These are phyloP conservation scores for Macropis europaea DNA, from an alignment of 2,888 invertebrate genomes.

Conservation along the genomic window DNA sequence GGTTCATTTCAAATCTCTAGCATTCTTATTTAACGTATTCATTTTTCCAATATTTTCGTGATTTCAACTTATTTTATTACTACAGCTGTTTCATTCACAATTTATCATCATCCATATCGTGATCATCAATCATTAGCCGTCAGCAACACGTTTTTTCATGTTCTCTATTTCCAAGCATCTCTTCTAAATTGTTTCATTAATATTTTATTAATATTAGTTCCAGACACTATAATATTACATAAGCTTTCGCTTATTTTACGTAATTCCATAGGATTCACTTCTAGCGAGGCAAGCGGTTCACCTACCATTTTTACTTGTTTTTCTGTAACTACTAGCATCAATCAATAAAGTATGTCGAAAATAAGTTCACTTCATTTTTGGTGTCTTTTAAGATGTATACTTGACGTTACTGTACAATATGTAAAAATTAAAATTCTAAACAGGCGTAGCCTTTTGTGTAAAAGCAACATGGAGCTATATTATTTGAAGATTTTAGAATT, in stretches of 20 bases:
- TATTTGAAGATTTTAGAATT: too few relatives aligned
- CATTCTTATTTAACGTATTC: constrained; percentile 47
- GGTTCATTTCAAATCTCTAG: not conserved
- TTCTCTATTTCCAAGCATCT: constrained; percentile 73
- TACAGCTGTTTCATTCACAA: constrained; percentile 67
- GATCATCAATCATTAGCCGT: constrained; percentile 48
- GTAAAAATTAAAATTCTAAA: too few relatives aligned
- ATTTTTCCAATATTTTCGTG: constrained; percentile 54
- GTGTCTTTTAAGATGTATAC: too few relatives aligned
- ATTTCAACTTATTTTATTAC: constrained; percentile 69
- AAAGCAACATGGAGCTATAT: too few relatives aligned
- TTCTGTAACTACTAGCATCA: not conserved
- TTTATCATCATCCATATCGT: constrained; percentile 60
- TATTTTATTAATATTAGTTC: constrained; percentile 73
- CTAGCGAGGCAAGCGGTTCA: constrained; percentile 57
- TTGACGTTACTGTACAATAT: too few relatives aligned
- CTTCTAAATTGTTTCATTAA: constrained; percentile 73
- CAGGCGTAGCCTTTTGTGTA: too few relatives aligned
- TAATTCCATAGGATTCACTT: constrained; percentile 71
- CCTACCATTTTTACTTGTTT: not conserved
- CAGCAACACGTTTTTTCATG: constrained; percentile 57
- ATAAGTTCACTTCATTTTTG: too few relatives aligned
- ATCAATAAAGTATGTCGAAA: too few relatives aligned
- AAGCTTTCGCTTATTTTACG: constrained; percentile 74
- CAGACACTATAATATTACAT: constrained; percentile 70